Evolutionary conservation across 1,140 invertebrate genomes (phyloP).

Genomic region (Hylyphantes graminicola): DNA sequence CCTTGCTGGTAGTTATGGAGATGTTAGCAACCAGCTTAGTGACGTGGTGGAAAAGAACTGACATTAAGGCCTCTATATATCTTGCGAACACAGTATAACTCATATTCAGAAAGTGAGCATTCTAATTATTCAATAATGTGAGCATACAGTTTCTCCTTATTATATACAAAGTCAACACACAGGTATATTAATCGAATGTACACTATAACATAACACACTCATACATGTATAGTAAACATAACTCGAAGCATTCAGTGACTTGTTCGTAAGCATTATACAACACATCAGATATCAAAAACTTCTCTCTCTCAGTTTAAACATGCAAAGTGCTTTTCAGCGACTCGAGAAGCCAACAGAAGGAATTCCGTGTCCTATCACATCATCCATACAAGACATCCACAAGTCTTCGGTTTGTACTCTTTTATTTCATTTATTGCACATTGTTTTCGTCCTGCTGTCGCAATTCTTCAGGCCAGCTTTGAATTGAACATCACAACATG

Average conservation of each 20-base stretch:
- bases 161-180: constrained; percentile 56
- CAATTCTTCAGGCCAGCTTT: constrained; percentile 55
- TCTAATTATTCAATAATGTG: constrained; percentile 12
- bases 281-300: constrained; percentile 35
- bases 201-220: constrained; percentile 56
- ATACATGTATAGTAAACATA: constrained; percentile 56
- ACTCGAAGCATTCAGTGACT: constrained; percentile 48
- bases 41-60: no score
- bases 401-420: no score
- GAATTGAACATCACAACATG: constrained; percentile 23
- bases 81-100: no score
- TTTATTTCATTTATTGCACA: constrained; percentile 29
- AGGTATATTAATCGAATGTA: constrained; percentile 37
- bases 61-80: no score
- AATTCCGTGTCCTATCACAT: no score
- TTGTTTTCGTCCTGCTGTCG: background rate
- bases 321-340: no score
- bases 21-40: no score
- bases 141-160: constrained; percentile 27
- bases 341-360: no score
- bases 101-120: no score
- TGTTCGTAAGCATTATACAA: constrained; percentile 34
- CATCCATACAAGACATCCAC: no score
- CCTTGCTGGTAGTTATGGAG: no score
- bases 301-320: background rate